Base-by-base conservation (phyloP, 2,888 invertebrate genomes). In the Cheilosia impressa region DNA sequence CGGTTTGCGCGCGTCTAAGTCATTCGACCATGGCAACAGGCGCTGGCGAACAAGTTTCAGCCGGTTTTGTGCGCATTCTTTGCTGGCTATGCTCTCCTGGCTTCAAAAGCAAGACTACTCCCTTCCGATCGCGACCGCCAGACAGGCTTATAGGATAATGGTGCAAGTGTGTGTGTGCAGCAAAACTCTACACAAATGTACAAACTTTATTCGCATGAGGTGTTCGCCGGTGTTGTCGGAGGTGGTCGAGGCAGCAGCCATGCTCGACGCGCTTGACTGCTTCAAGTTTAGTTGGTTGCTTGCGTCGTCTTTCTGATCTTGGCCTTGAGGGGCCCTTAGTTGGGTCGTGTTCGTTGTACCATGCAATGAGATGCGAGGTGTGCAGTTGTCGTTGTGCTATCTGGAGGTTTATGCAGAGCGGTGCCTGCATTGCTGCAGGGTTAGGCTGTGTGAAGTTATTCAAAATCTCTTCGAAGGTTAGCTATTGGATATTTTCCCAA, bases 221-320 rank as follows among this genome's bases (percentile, higher is more conserved):
- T 62, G n/a, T 52, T 41, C n/a, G 22, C 53, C 41, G 45, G 27
- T 68, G 73, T 27, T 69, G 75, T 71, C 55, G 50, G 65, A 69
- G 62, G 71, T 83, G 72, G 62, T 62, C 31, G 34, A 7, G 19
- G 60, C 13, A 38, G 15, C 22, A 55, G 75, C 38, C 69, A 84
- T 60, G 69, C 75, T 80, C 47, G 80, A 75, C 75, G 71, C 80
- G 84, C 69, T 84, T 76, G 84, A 76, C 84, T 84, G 71, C 75
- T 71, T 69, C 47, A 55, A 45, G 57, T 66, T 24, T 34, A 45
- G 38, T 34, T 72, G 22, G 47, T 22, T 45, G 17, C 10, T 52
- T 69, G 47, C 41, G 55, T 27, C 41, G 62, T 63, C 10, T 60
- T 66, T 38, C 71, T 71, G 9, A 57, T 55, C 38, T 77, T 81